Evolutionary conservation across 2,797 vertebrate genomes (phyloP).

Genomic region (Poecilia picta): DNA sequence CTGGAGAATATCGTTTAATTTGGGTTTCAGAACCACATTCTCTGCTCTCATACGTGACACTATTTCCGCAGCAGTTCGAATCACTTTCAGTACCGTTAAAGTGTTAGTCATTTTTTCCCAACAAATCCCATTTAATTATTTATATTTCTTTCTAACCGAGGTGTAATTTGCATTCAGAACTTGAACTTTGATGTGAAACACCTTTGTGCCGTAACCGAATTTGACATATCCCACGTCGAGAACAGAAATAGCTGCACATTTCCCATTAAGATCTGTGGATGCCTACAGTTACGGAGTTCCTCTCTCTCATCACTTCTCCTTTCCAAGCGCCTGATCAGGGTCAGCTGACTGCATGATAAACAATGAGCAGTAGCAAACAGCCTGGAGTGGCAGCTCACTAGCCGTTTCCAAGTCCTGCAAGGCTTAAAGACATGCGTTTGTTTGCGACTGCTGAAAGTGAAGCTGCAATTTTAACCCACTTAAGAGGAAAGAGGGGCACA

Average conservation of each 20-base stretch:
- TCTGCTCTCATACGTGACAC: not conserved
- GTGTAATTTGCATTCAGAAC: not conserved
- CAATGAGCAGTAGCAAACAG: slow-evolving; percentile 79
- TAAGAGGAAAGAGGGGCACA: slow-evolving; percentile 5
- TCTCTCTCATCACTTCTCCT: slow-evolving; percentile 80
- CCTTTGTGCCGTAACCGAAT: not conserved
- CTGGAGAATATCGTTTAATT: too few species aligned
- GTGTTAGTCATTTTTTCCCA: not conserved
- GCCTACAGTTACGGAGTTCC: slow-evolving; percentile 72
- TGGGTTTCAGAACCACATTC: not conserved
- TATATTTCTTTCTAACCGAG: not conserved
- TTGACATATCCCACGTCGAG: slow-evolving; percentile 25
- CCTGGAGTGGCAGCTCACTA: slow-evolving; percentile 72
- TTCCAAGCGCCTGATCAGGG: slow-evolving; percentile 83
- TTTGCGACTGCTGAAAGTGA: slow-evolving; percentile 40
- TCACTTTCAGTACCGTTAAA: not conserved
- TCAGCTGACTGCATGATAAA: slow-evolving; percentile 84
- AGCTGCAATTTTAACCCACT: slow-evolving; percentile 25
- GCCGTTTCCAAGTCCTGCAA: slow-evolving; percentile 65
- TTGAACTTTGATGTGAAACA: not conserved
- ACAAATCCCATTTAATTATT: not conserved
- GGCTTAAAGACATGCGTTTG: slow-evolving; percentile 35
- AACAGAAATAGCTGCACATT: slow-evolving; percentile 33
- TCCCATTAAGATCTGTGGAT: slow-evolving; percentile 63
- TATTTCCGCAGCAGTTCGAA: not conserved